These are phyloP conservation scores for Stichodactyla helianthus DNA, from an alignment of 64 coral and sea anemone species.

Conservation along the genomic window DNA sequence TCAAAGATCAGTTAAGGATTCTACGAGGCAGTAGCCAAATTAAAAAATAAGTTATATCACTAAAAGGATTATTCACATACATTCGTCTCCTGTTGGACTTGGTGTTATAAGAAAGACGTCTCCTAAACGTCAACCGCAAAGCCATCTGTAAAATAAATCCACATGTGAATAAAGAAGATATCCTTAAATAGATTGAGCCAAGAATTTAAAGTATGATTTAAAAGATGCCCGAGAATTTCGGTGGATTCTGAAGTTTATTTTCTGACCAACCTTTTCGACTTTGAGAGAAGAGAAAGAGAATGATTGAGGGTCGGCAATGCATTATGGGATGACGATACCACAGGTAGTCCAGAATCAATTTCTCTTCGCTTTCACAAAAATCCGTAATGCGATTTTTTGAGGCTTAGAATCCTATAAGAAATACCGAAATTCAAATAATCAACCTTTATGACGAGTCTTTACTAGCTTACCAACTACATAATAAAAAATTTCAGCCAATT, in stretches of 20 bases:
- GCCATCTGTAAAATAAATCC: slow-evolving; percentile 82
- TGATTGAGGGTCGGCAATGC: slow-evolving; percentile 31
- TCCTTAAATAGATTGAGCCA: slow-evolving; percentile 6
- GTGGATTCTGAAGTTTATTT: slow-evolving; percentile 50
- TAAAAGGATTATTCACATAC: slow-evolving; percentile 45
- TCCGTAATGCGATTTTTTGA: not conserved
- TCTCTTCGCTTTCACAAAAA: not conserved
- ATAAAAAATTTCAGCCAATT: not conserved
- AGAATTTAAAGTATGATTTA: not conserved
- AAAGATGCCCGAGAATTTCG: slow-evolving; percentile 18
- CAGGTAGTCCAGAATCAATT: not conserved
- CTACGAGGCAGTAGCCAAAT: not conserved
- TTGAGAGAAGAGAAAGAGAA: slow-evolving; percentile 72
- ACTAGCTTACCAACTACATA: not conserved
- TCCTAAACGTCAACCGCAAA: slow-evolving; percentile 91
- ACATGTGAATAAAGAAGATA: slow-evolving; percentile 9
- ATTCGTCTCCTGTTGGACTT: slow-evolving; percentile 93
- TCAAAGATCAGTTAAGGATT: not conserved
- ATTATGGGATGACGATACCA: slow-evolving; percentile 44
- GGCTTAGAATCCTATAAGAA: not conserved
- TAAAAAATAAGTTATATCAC: not conserved
- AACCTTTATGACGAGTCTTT: not conserved
- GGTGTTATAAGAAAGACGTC: slow-evolving; percentile 98
- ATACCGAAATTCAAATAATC: not conserved
- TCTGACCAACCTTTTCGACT: slow-evolving; percentile 35